Evolutionary conservation across 2,113 vertebrate species (phyloP), one percentile per base, ranked within the genome.

Genomic region (Prionailurus bengalensis): DNA sequence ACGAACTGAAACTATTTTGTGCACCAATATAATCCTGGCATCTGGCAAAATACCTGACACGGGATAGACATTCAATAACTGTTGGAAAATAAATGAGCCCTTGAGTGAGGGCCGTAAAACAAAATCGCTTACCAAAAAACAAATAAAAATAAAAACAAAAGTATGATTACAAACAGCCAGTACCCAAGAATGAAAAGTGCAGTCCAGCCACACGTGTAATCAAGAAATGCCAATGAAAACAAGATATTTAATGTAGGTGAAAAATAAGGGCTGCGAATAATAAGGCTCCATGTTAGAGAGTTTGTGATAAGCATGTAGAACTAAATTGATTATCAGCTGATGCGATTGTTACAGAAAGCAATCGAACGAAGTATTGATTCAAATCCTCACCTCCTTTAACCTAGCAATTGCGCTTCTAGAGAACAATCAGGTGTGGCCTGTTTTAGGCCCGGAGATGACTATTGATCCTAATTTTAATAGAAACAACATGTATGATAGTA

Each of bases 1-100:
- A 66, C 55, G 39, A 66, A 71, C 61, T 71, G 42, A 93, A 98
- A 81, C 81, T 93, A 13, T 95, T 96, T 65, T 84, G 65, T 87
- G 95, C 48, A 70, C 92, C 80, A 88, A 17, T 74, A 58, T 92
- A 79, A 94, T 96, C 70, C 55, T n/a, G 81, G 70, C 9, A 66
- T 80, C 70, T 96, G 89, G 65, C 23, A 95, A 86, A 85, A 93
- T 88, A 90, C 66, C 70, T 76, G 89, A 81, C 51, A 71, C 19
- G 9, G 85, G 73, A 25, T 58, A 94, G 70, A 70, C 31, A 16
- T 36, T 88, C 70, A 96, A 27, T 95, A 66, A 42, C 16, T 48
- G 55, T 92, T 88, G 68, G 58, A 73, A 96, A 93, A 85, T 81
- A 95, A 96, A 88, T 36, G 58, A 88, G 27, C 82, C 33, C 4